A percentile compares a stretch with the other conserved stretches of the same genome.
phyloP scores from a whole-genome alignment of 2,113 vertebrate species.

The Pseudopodoces humilis region DNA sequence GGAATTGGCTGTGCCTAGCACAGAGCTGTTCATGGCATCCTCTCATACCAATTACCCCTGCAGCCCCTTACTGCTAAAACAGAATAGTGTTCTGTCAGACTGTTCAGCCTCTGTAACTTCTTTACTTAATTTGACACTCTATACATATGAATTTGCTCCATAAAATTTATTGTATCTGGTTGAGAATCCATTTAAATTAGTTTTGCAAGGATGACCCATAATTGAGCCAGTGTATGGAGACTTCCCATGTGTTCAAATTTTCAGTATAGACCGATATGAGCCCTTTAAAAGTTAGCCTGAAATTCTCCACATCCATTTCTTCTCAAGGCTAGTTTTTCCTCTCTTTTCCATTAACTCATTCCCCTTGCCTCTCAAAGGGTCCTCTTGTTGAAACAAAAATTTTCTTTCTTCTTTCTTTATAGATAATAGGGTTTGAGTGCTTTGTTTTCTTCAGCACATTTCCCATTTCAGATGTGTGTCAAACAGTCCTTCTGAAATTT shows the following conservation, averaged over 20 bases:
- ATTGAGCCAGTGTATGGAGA: background rate
- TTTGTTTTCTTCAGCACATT: background rate
- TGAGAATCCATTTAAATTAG: background rate
- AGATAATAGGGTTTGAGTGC: background rate
- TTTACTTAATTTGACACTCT: background rate
- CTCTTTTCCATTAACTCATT: background rate
- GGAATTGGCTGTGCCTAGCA: background rate
- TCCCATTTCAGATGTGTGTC: background rate
- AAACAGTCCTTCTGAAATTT: background rate
- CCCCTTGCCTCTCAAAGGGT: background rate
- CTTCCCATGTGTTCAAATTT: background rate
- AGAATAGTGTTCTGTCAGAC: background rate
- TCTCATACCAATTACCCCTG: background rate
- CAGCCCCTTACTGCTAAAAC: background rate
- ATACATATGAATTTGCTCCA: background rate
- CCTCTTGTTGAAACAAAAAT: background rate
- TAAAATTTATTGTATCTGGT: background rate
- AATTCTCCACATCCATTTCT: background rate
- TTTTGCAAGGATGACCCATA: background rate
- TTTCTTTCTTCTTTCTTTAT: background rate
- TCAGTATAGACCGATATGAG: background rate
- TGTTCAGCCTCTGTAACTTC: background rate
- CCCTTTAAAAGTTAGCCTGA: background rate
- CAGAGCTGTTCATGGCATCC: background rate
- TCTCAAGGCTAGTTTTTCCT: background rate